These are phyloP conservation scores for Mustelus asterias DNA, from an alignment of 2,113 vertebrate genomes.

Conservation along the genomic window DNA sequence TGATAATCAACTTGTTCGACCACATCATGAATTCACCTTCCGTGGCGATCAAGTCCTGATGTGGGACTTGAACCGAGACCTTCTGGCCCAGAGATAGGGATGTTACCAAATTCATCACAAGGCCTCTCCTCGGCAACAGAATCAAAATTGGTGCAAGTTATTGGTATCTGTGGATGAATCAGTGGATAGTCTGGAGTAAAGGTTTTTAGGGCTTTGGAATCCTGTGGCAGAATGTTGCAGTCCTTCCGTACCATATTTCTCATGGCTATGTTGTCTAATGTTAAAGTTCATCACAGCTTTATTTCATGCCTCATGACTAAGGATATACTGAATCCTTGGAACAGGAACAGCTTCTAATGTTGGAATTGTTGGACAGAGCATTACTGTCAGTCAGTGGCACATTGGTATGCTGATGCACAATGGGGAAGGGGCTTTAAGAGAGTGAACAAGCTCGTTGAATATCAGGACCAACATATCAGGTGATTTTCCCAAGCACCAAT, in stretches of 20 bases:
- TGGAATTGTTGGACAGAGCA: neutral
- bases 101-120: no score
- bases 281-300: neutral
- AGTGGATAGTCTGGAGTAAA: neutral
- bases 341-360: neutral
- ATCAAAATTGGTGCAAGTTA: neutral
- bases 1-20: no score
- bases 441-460: neutral
- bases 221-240: neutral
- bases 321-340: neutral
- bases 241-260: neutral
- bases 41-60: no score
- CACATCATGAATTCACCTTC: no score
- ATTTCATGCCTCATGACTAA: neutral
- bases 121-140: neutral
- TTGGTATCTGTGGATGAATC: neutral
- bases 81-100: no score
- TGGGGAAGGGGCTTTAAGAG: neutral
- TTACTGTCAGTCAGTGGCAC: neutral
- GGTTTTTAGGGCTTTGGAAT: neutral
- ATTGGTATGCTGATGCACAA: neutral
- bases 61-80: no score
- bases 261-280: neutral
- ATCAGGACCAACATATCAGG: neutral
- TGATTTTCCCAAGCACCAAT: neutral